Conservation (phyloP, 2,113 vertebrate species). For the Bufo bufo region DNA sequence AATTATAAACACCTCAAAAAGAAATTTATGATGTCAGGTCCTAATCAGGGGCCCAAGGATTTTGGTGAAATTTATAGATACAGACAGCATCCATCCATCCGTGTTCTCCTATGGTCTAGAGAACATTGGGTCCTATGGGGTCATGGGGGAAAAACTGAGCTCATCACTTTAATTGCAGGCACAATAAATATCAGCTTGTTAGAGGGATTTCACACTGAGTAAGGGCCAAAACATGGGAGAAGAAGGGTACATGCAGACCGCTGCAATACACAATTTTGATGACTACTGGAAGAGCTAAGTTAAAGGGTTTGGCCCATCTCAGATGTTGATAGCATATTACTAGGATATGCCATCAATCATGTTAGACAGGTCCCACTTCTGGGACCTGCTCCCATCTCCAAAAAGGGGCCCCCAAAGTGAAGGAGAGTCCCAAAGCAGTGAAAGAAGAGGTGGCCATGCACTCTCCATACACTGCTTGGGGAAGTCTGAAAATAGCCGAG, state of each 20-base stretch:
- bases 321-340: no score
- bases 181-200: conserved; percentile 24
- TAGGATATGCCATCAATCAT: no score
- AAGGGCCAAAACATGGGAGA: conserved; percentile 16
- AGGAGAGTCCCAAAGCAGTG: no score
- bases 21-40: not conserved
- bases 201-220: conserved; percentile 10
- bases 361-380: no score
- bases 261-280: not conserved
- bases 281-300: no score
- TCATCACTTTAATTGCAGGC: conserved; percentile 44
- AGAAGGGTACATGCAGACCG: not conserved
- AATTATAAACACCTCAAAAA: not conserved
- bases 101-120: not conserved
- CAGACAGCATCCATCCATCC: not conserved
- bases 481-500: no score
- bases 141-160: not conserved
- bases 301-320: not conserved
- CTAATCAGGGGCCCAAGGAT: not conserved
- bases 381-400: no score
- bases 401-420: no score
- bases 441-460: no score
- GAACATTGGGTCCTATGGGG: conserved; percentile 11
- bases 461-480: no score
- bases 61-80: not conserved